A percentile compares a stretch with the other conserved stretches of the same genome.
Conservation (phyloP, 2,888 invertebrate genomes). For the Acrobasis consociella region DNA sequence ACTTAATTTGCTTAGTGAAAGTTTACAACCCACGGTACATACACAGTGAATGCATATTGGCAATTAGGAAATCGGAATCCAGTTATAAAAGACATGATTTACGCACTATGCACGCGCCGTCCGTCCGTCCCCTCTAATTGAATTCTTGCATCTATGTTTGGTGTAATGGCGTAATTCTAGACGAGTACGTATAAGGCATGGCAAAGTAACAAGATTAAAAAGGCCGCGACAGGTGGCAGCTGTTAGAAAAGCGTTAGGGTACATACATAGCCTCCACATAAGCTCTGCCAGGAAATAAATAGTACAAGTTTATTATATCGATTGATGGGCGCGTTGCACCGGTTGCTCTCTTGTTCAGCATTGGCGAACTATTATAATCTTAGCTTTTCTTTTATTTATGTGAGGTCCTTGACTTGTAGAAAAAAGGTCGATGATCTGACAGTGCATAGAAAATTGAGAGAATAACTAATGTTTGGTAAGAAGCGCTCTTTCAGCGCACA, state of each 20-base stretch:
- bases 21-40: too few species aligned
- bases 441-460: too few species aligned
- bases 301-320: conserved; percentile 13
- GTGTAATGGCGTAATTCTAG: conserved; percentile 75
- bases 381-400: conserved; percentile 2
- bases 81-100: too few species aligned
- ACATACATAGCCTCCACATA: conserved; percentile 37
- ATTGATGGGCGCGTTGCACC: conserved; percentile 15
- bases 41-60: too few species aligned
- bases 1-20: too few species aligned
- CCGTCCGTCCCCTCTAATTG: conserved; percentile 17
- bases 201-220: conserved; percentile 78
- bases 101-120: too few species aligned
- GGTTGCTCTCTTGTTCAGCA: conserved; percentile 13
- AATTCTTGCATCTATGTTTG: conserved; percentile 43
- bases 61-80: too few species aligned
- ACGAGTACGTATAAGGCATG: conserved; percentile 72
- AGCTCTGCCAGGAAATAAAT: conserved; percentile 23
- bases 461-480: too few species aligned
- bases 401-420: background rate
- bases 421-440: background rate
- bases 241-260: conserved; percentile 72
- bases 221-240: conserved; percentile 71
- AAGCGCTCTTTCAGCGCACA: too few species aligned
- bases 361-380: conserved; percentile 14